Percentiles rank a stretch among this genome's conserved stretches.
Evolutionary conservation across 1,140 invertebrate genomes (phyloP).

Genomic region (Fopius arisanus): DNA sequence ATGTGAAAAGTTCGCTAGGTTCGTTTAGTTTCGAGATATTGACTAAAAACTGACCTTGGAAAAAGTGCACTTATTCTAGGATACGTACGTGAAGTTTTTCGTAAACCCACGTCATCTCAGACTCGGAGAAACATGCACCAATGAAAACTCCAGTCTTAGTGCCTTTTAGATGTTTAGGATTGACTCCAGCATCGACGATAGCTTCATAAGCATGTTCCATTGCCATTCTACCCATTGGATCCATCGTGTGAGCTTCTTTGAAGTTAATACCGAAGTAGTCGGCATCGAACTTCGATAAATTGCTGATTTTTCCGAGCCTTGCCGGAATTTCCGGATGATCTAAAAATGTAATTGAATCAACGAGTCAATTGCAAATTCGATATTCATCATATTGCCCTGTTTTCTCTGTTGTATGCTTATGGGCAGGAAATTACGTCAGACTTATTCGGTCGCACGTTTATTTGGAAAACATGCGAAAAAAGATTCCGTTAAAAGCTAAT

Average conservation of each 20-base stretch:
- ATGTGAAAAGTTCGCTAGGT: too few relatives aligned
- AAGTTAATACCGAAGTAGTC: conserved; percentile 83
- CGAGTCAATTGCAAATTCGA: neutral
- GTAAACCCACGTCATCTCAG: conserved; percentile 75
- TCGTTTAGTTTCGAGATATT: too few relatives aligned
- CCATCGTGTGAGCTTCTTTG: conserved; percentile 86
- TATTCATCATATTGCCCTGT: neutral
- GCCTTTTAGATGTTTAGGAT: conserved; percentile 67
- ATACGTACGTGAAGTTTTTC: conserved; percentile 65
- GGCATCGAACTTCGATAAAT: conserved; percentile 84
- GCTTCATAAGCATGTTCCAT: conserved; percentile 88
- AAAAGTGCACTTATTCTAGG: too few relatives aligned
- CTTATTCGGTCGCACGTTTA: too few relatives aligned
- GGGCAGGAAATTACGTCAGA: too few relatives aligned
- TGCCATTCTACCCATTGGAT: conserved; percentile 86
- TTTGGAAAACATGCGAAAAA: too few relatives aligned
- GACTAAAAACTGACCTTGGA: too few relatives aligned
- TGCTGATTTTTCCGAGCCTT: conserved; percentile 81
- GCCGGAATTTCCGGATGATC: conserved; percentile 75
- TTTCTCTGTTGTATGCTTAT: too few relatives aligned
- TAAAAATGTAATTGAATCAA: conserved; percentile 30
- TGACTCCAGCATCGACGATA: conserved; percentile 83
- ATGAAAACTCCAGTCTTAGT: conserved; percentile 84
- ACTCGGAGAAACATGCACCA: conserved; percentile 82
- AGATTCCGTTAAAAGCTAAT: too few relatives aligned